Evolutionary conservation across 2,113 vertebrate genomes (phyloP), one percentile per base, ranked within the genome.

Genomic region (Corvus cornix): DNA sequence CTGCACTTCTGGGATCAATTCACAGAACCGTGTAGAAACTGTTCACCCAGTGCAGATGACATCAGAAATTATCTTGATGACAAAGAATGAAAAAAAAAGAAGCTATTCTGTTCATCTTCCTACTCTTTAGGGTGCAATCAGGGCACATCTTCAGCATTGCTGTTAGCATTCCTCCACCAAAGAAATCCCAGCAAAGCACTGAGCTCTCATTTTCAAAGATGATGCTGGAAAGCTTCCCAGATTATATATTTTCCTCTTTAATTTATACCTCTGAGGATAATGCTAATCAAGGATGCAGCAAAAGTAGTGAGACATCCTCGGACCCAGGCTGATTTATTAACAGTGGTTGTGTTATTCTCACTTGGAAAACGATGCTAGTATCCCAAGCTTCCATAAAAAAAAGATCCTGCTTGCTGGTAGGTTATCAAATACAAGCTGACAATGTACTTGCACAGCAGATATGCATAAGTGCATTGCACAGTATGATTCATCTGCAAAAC

Each of bases 211-310:
- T 96, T 96, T 94, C 77, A 94, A 92, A 78, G 83, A 93, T 51
- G 92, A 92, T 84, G 86, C 84, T 95, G 94, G 92, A 94, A 94
- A 89, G 64, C 86, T 95, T 97, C 90, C 92, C 88, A 91, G 93
- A 90, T 96, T 96, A 93, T 92, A 30, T 78, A 87, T 95, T 97
- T 95, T 94, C 80, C 86, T 66, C 83, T 89, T 91, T 96, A 96
- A 96, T 95, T 94, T 96, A 92, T 93, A 84, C 94, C 92, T 84
- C 92, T 84, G 88, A 96, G 90, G 31, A 93, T 93, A 96, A 88
- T 27, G 83, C 90, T 94, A 94, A 96, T 94, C 79, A 94, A 76
- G 86, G 55, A 75, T 72, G 80, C 85, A 81, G 68, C 1, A 5
- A 77, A 88, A 86, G 64, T n/a, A 52, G 92, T 93, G 86, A 92